phyloP scores from a whole-genome alignment of 53 echinoderm and acorn worm species.

The Pentamera pediparva region DNA sequence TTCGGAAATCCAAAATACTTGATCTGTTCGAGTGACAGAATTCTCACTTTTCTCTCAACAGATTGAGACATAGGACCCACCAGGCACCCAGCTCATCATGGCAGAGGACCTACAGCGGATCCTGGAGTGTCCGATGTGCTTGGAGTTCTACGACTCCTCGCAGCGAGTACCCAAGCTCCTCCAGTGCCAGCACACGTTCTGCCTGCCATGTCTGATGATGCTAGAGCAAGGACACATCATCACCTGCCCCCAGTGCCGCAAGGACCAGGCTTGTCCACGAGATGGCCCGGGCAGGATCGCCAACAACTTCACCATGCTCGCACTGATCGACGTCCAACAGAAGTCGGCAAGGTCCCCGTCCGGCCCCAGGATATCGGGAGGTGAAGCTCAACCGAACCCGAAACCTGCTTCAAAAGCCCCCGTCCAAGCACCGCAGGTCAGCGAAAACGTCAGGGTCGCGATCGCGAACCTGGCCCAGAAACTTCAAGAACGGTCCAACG shows the following conservation, averaged over 20 bases:
- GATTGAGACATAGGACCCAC: no score
- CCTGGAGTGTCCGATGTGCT: constrained; percentile 89
- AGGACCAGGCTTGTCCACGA: constrained; percentile 54
- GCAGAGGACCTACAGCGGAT: constrained; percentile 88
- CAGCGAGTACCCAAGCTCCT: constrained; percentile 66
- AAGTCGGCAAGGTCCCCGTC: constrained; percentile 20
- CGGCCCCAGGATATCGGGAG: neutral
- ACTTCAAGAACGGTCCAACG: constrained; percentile 73
- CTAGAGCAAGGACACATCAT: constrained; percentile 65
- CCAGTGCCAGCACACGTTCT: constrained; percentile 89
- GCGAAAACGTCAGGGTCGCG: constrained; percentile 59
- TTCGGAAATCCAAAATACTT: no score
- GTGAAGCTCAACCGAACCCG: neutral
- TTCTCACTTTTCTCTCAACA: no score
- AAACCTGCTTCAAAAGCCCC: neutral
- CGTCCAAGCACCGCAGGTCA: constrained; percentile 34
- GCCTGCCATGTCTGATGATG: constrained; percentile 64
- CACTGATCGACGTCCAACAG: constrained; percentile 70
- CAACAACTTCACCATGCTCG: constrained; percentile 94
- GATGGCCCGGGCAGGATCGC: constrained; percentile 63
- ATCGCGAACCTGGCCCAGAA: constrained; percentile 58
- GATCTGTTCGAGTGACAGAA: no score
- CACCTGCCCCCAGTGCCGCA: constrained; percentile 80
- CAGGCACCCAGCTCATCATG: constrained; percentile 43
- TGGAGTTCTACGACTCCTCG: constrained; percentile 64